Evolutionary conservation across 2,113 vertebrate species (phyloP).

Genomic region (Eptesicus fuscus): DNA sequence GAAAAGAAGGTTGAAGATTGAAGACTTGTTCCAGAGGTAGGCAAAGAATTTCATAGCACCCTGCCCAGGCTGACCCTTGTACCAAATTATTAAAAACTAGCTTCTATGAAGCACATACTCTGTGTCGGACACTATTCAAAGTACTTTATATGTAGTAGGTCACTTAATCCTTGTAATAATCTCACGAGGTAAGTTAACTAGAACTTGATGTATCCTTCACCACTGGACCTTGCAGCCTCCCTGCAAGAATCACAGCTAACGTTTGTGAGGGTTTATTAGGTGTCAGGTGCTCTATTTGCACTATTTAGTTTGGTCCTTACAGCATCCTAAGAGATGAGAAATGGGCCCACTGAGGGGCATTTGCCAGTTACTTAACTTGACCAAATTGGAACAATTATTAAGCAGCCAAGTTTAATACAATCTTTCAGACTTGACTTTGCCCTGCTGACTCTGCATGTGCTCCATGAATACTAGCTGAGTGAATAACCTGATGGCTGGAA

Average conservation of each 20-base stretch:
- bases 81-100: not conserved
- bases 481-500: not conserved
- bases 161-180: not conserved
- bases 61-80: not conserved
- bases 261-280: not conserved
- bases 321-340: not conserved
- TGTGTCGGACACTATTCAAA: not conserved
- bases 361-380: not conserved
- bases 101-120: not conserved
- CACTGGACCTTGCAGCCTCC: not conserved
- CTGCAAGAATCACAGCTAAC: not conserved
- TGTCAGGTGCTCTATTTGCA: not conserved
- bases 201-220: not conserved
- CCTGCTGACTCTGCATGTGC: not conserved
- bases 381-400: not conserved
- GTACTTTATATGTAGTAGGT: not conserved
- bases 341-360: not conserved
- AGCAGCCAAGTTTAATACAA: not conserved
- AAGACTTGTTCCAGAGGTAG: not conserved
- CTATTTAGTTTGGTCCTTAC: not conserved
- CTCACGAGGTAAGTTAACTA: not conserved
- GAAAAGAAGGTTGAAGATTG: not conserved
- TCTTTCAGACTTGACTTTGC: not conserved
- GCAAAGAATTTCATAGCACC: not conserved
- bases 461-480: not conserved